Evolutionary conservation across 2,888 invertebrate species (phyloP).

Genomic region (Dryocosmus kuriphilus): DNA sequence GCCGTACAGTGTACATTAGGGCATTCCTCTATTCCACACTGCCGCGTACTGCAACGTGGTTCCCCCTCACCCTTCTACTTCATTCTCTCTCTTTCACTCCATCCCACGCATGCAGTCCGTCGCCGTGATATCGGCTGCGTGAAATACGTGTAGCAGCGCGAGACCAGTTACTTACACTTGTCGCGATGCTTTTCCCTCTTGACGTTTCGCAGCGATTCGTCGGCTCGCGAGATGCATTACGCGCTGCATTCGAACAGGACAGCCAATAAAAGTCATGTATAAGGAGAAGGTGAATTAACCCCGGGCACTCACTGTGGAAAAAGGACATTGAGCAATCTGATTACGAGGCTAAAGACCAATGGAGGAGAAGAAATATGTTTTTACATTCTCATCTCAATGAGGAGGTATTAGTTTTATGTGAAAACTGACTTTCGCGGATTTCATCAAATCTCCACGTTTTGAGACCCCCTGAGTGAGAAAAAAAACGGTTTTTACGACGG

Average conservation of each 20-base stretch:
- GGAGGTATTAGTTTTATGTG: too few relatives aligned
- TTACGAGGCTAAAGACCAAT: not conserved
- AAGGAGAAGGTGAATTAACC: constrained; percentile 1
- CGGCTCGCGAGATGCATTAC: constrained; percentile 14
- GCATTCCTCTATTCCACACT: constrained; percentile 53
- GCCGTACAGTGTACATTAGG: constrained; percentile 62
- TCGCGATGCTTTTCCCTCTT: constrained; percentile 25
- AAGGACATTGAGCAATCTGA: constrained; percentile 64
- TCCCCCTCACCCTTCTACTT: not conserved
- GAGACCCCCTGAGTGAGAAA: too few relatives aligned
- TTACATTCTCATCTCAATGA: too few relatives aligned
- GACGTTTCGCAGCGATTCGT: constrained; percentile 27
- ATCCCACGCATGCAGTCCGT: constrained; percentile 16
- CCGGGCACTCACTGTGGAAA: constrained; percentile 49
- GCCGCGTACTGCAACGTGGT: not conserved
- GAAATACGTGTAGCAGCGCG: constrained; percentile 19
- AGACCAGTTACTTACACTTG: constrained; percentile 35
- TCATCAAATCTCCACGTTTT: too few relatives aligned
- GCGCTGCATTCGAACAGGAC: constrained; percentile 1
- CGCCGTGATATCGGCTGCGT: constrained; percentile 5
- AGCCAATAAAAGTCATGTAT: constrained; percentile 23
- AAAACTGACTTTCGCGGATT: too few relatives aligned
- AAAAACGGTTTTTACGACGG: too few relatives aligned
- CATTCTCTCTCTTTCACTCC: not conserved
- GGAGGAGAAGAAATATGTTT: too few relatives aligned